Evolutionary conservation across 2,888 invertebrate species (phyloP), one percentile per base, ranked within the genome.

Genomic region (Conus canariensis): DNA sequence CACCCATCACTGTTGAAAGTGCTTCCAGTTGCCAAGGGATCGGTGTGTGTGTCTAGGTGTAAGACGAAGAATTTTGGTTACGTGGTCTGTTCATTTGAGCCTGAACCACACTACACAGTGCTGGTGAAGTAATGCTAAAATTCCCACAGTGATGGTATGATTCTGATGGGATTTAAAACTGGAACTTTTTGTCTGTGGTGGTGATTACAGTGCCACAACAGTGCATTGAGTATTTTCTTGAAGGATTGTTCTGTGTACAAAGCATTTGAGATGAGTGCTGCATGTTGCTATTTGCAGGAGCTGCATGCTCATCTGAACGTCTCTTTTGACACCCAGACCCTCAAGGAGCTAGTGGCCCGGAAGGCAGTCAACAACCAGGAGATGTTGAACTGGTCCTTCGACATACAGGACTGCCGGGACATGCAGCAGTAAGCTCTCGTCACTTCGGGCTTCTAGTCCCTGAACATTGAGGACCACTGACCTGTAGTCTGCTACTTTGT

Each of bases 271-370:
- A 70, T 19, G 19, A 85, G 59, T 58, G 60, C 30, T 64, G 30
- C 56, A 70, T 56, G 19, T 16, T 2, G 70, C 4, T 30, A 9
- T 77, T n/a, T 10, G 86, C 80, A 92, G 91, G 92, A 92, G 87
- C 91, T 92, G 45, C 92, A 92, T 87, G 91, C 92, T n/a, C 92
- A 92, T 86, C 80, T 92, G 22, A 92, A 92, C 74, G 90, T 91
- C 58, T 90, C 90, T 67, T 92, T 92, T 88, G 91, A 92, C 80
- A 45, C 12, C 14, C 85, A 87, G 30, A 90, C 92, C 22, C 85
- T 92, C 5, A 85, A 90, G 67, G 85, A 90, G 45, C 88, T 92
- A 25, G 87, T 92, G 74, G 90, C 90, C 58, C 91, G 92, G 58
- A 90, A 88, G 25, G 89, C 87, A 3, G 74, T 30, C 5, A 83